Base-by-base conservation (phyloP, 2,113 vertebrate genomes). In the Percopsis transmontana region DNA sequence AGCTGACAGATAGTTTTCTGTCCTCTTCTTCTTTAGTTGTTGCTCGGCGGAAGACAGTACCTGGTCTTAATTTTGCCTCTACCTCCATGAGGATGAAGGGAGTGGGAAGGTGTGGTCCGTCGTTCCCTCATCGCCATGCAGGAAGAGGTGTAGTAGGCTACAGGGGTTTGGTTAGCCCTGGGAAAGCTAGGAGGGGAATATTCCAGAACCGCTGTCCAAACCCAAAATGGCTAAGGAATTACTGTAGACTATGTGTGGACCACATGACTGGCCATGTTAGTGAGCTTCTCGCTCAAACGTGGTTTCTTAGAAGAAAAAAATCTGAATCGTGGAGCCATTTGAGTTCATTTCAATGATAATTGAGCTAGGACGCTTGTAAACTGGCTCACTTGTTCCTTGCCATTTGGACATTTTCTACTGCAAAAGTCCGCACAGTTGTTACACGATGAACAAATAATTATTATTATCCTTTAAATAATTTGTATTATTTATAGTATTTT, bases 201-300 rank as follows among this genome's bases (percentile, higher is more conserved):
- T 87, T 86, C 82, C 82, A 85, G 62, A 68, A 73, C 2, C 55
- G 20, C 39, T 64, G 66, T 77, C 81, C 85, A 89, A 87, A 90
- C 77, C 85, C 74, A 70, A 74, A 83, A 54, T 65, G 69, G 27
- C 5, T 15, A 44, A 76, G 82, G 81, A 86, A 86, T 84, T 3
- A 45, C 12, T 14, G 20, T 23, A 53, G 21, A 10, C 19, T 81
- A 76, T 81, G 68, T 60, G 61, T 60, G 58, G 21, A 67, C 80
- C 82, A 82, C 56, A 24, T 69, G 75, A 76, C 51, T 47, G 48
- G 61, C 67, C 42, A 44, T 79, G 77, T 73, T 44, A 47, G 59
- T 42, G 18, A n/a, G 71, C 50, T 51, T 74, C 40, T 24, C 16
- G 13, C 15, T 62, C 47, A 51, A 48, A 44, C 65, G 68, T 45